Percentiles rank a stretch among this genome's conserved stretches.
phyloP scores from a whole-genome alignment of 30 jellyfish, hydroid and myxozoan genomes.

The Rhopilema esculentum region DNA sequence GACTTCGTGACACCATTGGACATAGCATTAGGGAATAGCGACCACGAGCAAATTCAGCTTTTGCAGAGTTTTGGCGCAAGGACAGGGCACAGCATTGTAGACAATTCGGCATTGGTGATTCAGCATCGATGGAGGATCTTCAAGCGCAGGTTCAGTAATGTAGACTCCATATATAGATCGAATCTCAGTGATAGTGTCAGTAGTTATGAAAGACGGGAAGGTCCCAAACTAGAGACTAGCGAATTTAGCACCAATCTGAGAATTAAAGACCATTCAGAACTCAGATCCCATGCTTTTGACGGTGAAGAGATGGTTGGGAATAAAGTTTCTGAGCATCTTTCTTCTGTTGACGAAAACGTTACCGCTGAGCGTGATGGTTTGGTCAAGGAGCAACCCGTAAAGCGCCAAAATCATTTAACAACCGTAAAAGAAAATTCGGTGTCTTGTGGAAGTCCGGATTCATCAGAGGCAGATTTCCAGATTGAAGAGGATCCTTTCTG shows the following conservation, averaged over 20 bases:
- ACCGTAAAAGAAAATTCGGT: no score
- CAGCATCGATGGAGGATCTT: conserved; percentile 72
- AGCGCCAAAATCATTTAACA: not conserved
- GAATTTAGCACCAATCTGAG: not conserved
- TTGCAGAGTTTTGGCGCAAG: conserved; percentile 71
- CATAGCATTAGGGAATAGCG: conserved; percentile 77
- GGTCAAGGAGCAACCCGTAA: not conserved
- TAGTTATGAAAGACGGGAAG: conserved; percentile 16
- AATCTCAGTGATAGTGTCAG: conserved; percentile 52
- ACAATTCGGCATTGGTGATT: conserved; percentile 59
- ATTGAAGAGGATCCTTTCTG: not conserved
- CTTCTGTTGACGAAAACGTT: not conserved
- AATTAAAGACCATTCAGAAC: not conserved
- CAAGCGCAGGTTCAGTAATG: conserved; percentile 49
- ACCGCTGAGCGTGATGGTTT: not conserved
- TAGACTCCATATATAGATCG: conserved; percentile 27
- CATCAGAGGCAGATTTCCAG: not conserved
- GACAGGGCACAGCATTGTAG: conserved; percentile 78
- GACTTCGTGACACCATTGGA: conserved; percentile 78
- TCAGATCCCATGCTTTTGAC: not conserved
- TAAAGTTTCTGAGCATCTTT: not conserved
- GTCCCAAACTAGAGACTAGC: not conserved
- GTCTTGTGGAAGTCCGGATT: no score
- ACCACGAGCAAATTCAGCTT: conserved; percentile 35
- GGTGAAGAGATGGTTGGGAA: not conserved